Conservation (phyloP, 2,888 invertebrate genomes). For the Adineta ricciae region DNA sequence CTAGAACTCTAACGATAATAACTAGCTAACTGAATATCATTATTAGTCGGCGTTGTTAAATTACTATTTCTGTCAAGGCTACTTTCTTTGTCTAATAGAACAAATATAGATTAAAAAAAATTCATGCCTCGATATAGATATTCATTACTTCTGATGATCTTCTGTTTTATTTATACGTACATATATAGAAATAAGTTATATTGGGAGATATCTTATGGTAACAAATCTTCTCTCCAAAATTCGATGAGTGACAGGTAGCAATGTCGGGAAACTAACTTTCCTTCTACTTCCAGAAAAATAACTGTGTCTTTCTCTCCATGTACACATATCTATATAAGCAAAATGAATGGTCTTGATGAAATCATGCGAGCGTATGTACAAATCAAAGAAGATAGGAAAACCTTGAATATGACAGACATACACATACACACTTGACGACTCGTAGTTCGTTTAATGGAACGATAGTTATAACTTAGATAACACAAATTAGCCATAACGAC, state of each 20-base stretch:
- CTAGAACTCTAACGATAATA: background rate
- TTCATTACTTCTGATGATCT: background rate
- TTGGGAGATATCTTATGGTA: background rate
- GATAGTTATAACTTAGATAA: constrained; percentile 15
- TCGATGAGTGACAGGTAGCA: background rate
- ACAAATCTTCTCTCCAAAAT: background rate
- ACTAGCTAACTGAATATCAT: background rate
- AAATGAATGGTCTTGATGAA: background rate
- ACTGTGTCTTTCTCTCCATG: background rate
- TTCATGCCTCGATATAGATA: background rate
- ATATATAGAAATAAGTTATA: background rate
- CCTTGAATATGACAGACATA: background rate
- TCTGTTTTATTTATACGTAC: background rate
- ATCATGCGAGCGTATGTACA: background rate
- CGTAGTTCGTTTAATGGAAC: background rate
- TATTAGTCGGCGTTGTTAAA: background rate
- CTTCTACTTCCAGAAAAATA: background rate
- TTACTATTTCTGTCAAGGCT: background rate
- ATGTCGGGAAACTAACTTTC: background rate
- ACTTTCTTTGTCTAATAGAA: background rate
- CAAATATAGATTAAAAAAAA: background rate
- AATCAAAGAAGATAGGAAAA: background rate
- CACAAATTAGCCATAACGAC: background rate
- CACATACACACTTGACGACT: background rate
- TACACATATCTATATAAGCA: background rate